Evolutionary conservation across 2,888 invertebrate species (phyloP), one percentile per base, ranked within the genome.

Genomic region (Conomelus anceps): DNA sequence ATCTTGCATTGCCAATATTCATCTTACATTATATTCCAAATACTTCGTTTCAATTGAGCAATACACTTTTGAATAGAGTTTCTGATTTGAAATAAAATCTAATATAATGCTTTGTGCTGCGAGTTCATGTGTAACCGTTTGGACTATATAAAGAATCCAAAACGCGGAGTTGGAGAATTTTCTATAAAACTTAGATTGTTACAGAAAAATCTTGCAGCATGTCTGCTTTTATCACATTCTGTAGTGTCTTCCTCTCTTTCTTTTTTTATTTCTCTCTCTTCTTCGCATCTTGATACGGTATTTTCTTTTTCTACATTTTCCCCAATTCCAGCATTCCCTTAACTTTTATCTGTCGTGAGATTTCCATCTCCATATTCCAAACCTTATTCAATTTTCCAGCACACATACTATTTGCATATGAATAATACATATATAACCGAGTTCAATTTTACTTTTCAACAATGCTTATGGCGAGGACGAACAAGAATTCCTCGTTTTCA

Each of bases 321-420:
- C 26, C 34, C 34, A 34, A 34, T 34, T 34, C 34, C 34, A 34
- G 34, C 34, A 34, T 34, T 34, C 34, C 34, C 34, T 34, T 34
- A 34, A 34, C 34, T 34, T 34, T 34, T 34, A 34, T 34, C 34
- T 34, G 34, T 34, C 34, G 34, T 34, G 34, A 34, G 34, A 34
- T 34, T 34, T 34, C 34, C 34, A 34, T 34, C 34, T 86, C 86
- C 26, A 26, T 86, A 86, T 86, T 86, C 26, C 86, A 23, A 23
- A 86, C 26, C 26, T 86, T 23, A 86, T 86, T 86, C 86, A 86
- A 86, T 86, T 86, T 86, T 86, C 86, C 86, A 86, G 26, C 86
- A 86, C 22, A 86, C 26, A 86, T 86, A 86, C 23, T 86, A 86
- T 86, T 86, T 86, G 23, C 86, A 86, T 86, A 86, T 86, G 86